Percentiles rank a stretch among this genome's conserved stretches.
Conservation (phyloP, 2,888 invertebrate species). For the Lepidocyrtinus sp. region DNA sequence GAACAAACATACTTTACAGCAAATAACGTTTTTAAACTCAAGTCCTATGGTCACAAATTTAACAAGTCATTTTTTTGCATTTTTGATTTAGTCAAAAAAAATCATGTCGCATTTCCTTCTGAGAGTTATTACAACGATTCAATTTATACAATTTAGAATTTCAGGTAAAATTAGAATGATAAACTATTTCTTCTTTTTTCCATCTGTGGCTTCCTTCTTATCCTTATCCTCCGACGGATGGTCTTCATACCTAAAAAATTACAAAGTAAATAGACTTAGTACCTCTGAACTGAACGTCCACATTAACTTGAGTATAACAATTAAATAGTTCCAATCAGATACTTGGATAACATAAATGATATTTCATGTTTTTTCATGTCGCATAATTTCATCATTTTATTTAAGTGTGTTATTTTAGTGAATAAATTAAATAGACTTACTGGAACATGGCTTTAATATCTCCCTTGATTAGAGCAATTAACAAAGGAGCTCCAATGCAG, state of each 20-base stretch:
- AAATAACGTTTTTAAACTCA: neutral
- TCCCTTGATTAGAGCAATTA: constrained; percentile 90
- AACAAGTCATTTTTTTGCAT: too few relatives aligned
- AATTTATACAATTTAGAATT: too few relatives aligned
- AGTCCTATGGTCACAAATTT: too few relatives aligned
- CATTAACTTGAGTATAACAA: neutral
- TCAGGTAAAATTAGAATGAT: too few relatives aligned
- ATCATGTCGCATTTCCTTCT: too few relatives aligned
- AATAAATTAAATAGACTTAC: constrained; percentile 77
- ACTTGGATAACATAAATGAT: constrained; percentile 48
- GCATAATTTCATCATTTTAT: constrained; percentile 13
- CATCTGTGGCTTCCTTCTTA: constrained; percentile 71
- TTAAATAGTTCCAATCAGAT: constrained; percentile 5
- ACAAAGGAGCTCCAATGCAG: constrained; percentile 91
- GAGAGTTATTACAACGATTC: too few relatives aligned
- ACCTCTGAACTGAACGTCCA: neutral
- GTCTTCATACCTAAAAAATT: constrained; percentile 79
- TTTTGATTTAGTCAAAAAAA: too few relatives aligned
- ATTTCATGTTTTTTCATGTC: constrained; percentile 23
- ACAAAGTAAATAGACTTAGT: neutral
- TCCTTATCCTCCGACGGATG: constrained; percentile 76
- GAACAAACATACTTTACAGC: constrained; percentile 20
- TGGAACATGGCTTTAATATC: constrained; percentile 91
- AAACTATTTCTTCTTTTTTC: constrained; percentile 70
- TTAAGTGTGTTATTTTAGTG: neutral